These are phyloP conservation scores for Episyrphus balteatus DNA, from an alignment of 1,140 invertebrate genomes.

Conservation along the genomic window DNA sequence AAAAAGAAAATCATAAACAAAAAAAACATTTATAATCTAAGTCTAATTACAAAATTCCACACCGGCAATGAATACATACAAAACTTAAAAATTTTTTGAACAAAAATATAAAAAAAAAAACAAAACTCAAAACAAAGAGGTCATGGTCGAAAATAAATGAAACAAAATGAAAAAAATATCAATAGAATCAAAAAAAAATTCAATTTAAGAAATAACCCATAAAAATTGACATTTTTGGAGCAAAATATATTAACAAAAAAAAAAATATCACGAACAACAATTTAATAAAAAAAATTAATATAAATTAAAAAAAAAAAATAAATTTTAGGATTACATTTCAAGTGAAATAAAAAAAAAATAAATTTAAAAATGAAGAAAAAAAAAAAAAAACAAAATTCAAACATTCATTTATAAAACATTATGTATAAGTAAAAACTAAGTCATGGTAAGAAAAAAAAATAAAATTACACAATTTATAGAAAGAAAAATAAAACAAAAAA, in stretches of 20 bases:
- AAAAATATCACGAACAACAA: slow-evolving; percentile 6
- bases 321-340: not conserved
- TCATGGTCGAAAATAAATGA: slow-evolving; percentile 1
- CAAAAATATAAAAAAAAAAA: not conserved
- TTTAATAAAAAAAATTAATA: slow-evolving; percentile 14
- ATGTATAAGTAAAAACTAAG: too few relatives aligned
- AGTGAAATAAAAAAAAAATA: slow-evolving; percentile 1
- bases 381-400: slow-evolving; percentile 17
- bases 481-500: too few relatives aligned
- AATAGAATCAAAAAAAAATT: slow-evolving; percentile 1
- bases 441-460: too few relatives aligned
- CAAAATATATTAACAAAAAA: slow-evolving; percentile 2
- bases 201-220: not conserved
- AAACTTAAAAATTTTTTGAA: not conserved
- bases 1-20: too few relatives aligned
- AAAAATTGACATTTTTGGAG: slow-evolving; percentile 7
- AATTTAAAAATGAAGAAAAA: slow-evolving; percentile 12
- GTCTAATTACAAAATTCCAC: too few relatives aligned
- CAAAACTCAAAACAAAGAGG: not conserved
- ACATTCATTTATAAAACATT: slow-evolving; percentile 10
- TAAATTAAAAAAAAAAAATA: slow-evolving; percentile 10
- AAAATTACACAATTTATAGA: too few relatives aligned
- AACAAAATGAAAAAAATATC: slow-evolving; percentile 2
- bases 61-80: too few relatives aligned
- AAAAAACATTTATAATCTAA: too few relatives aligned